Base-by-base conservation (phyloP, 2,888 invertebrate genomes). In the Amiota minor region DNA sequence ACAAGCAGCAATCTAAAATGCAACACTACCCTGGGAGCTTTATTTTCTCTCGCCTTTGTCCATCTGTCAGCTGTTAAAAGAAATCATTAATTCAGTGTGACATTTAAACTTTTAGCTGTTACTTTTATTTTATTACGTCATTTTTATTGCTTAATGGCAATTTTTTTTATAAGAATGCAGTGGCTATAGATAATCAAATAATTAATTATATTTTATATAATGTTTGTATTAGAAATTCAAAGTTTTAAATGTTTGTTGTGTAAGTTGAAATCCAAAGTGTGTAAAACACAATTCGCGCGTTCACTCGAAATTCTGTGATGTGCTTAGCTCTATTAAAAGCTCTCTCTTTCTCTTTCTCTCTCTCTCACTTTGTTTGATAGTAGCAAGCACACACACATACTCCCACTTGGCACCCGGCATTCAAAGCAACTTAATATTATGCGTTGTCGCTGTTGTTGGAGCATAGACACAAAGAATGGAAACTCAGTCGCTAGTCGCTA, bases 391-490 rank as follows among this genome's bases (percentile, higher is more conserved):
- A 12, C 53, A n/a, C 53, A 12, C 53, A 12, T n/a, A 53, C 53
- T 9, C n/a, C 53, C 12, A 12, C n/a, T 12, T n/a, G 14, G 53
- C 53, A 12, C 14, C 53, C 53, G n/a, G 12, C 53, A 53, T n/a
- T 53, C n/a, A 9, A 9, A 12, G 12, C 14, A 53, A 12, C 10
- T 53, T 53, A n/a, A 53, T 53, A 9, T 9, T 53, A 53, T 53
- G 53, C 53, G 53, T 35, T 35, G 35, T 35, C 35, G 35, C 35
- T 35, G 35, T 35, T 53, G 12, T 53, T n/a, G 53, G 12, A 35
- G 35, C 35, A 35, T 6, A 35, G 35, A 35, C 35, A 62, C 45
- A 62, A 12, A 12, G 62, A 62, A 62, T 62, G 62, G 45, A 62
- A 62, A 14, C 12, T 14, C 59, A 62, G 23, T 62, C 62, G 45